Evolutionary conservation across 2,113 vertebrate genomes (phyloP), one percentile per base, ranked within the genome.

Genomic region (Myiopsitta monachus): DNA sequence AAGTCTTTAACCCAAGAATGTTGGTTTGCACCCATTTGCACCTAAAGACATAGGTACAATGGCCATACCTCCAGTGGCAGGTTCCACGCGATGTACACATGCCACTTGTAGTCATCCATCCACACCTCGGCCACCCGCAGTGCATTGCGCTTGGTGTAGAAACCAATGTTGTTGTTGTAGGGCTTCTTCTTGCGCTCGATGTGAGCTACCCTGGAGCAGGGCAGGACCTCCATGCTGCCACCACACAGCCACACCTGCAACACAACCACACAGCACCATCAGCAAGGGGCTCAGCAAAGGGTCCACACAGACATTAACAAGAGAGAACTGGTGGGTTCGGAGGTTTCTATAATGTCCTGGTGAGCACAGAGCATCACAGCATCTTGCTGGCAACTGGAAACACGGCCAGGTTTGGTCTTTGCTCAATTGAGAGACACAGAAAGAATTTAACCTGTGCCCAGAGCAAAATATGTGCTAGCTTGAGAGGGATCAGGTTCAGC

Each of bases 201-300:
- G 96, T 99, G 99, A 70, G 99, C 99, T 76, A 99, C 99, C 69
- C 99, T 97, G 47, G 99, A 99, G 87, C 99, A 99, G 2, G 99
- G 99, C 83, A 99, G 98, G 88, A 99, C 99, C 95, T 99, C 99
- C 99, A 99, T 99, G 88, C 99, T 99, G 80, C 99, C 99, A 2
- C 99, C 99, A 3, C 99, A 99, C 47, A 99, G 97, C 99, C 99
- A 99, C 54, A 99, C 99, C 99, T 99, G 96, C 55, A 92, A 94
- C 21, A 46, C 68, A 81, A 74, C 46, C 88, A 3, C 49, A 54
- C 22, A 14, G 10, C 23, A 16, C 30, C 2, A 1, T 92, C 77
- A 86, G 52, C 21, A 16, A 2, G 1, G 21, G 66, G 80, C 27
- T 59, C 73, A 5, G 13, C 4, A 10, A 16, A n/a, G 5, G 22